Base-by-base conservation (phyloP, 1,140 invertebrate species). In the Phortica variegata region DNA sequence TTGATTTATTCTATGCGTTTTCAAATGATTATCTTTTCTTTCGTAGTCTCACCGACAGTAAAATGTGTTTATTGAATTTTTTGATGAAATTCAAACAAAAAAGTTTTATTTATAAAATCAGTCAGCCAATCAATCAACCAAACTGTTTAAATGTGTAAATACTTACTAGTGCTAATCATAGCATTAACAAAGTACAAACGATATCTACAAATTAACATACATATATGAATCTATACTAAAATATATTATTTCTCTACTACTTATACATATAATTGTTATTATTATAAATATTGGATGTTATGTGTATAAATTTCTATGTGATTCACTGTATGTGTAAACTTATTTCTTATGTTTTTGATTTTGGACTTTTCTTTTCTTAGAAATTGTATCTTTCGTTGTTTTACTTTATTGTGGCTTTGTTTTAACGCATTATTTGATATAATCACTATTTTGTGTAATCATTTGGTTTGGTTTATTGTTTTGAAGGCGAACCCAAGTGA, bases 241-340 rank as follows among this genome's bases (percentile, higher is more conserved):
- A 42, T 55, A 58, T 36, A 17, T 68, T 68, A 40, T 58, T 63
- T 61, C 34, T 38, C 58, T 55, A 60, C 37, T 65, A 59, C 52
- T 56, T 66, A 66, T 57, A 57, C 60, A 57, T 62, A 60, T 56
- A 62, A 62, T 46, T 66, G 63, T 51, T 59, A 59, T 52, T 54
- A 51, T 42, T 68, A 68, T 68, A 66, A 69, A 69, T 73, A 73
- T 73, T 73, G 69, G 69, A 69, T 73, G 69, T 73, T 65, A 62
- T 72, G 69, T 73, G 62, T 68, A 66, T 45, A 66, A 69, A 70
- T 56, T 66, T 73, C 56, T 61, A 68, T 73, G 70, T 73, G 65
- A 73, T 68, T 73, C 65, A 73, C 70, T 73, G 70, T 73, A 73
- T 73, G 70, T 73, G 69, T 68, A 61, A 61, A 59, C 43, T 48